Evolutionary conservation across 2,797 vertebrate species (phyloP).

Genomic region (Enteromius paludinosus): DNA sequence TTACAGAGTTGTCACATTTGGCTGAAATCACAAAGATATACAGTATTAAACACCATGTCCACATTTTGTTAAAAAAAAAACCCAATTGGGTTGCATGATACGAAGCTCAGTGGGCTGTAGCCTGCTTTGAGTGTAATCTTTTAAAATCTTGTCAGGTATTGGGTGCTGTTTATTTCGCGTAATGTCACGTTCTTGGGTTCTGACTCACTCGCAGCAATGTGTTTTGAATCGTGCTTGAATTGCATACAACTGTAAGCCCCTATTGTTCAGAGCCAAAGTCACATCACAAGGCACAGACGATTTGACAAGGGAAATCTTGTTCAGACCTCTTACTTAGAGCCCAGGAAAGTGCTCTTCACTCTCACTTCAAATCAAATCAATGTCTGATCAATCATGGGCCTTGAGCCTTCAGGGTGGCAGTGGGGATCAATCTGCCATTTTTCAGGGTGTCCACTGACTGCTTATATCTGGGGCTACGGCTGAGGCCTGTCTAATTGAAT

Average conservation of each 20-base stretch:
- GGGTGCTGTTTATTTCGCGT: neutral
- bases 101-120: too few relatives aligned
- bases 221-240: conserved; percentile 22
- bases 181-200: conserved; percentile 18
- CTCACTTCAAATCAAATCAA: conserved; percentile 82
- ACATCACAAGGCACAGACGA: conserved; percentile 52
- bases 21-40: neutral
- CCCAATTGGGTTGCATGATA: neutral
- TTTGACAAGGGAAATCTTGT: conserved; percentile 72
- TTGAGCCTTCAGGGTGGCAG: conserved; percentile 70
- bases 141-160: neutral
- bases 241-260: conserved; percentile 23
- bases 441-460: conserved; percentile 64
- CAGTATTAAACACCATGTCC: neutral
- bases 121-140: neutral
- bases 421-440: conserved; percentile 65
- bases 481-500: conserved; percentile 73
- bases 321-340: conserved; percentile 75
- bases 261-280: conserved; percentile 40
- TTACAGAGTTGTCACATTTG: neutral
- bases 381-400: conserved; percentile 82
- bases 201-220: neutral
- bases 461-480: conserved; percentile 63
- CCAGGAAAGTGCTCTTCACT: conserved; percentile 69
- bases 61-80: neutral